Evolutionary conservation across 1,140 invertebrate species (phyloP).

Genomic region (Cydia pomonella): DNA sequence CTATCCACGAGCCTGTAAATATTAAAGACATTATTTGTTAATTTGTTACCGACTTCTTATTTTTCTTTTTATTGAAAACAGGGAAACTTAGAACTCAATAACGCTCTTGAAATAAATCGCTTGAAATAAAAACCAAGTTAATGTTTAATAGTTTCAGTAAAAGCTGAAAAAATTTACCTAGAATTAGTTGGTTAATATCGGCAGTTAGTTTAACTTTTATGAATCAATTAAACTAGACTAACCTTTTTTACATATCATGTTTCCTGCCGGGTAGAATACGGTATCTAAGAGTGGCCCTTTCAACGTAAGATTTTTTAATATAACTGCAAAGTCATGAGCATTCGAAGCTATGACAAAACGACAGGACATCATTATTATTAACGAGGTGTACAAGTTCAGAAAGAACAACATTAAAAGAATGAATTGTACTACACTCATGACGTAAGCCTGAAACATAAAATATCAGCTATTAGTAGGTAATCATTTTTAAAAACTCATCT

Average conservation of each 20-base stretch:
- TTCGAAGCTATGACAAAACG: conserved; percentile 60
- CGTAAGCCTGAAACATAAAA: conserved; percentile 62
- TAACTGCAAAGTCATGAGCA: conserved; percentile 50
- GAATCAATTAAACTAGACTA: background rate
- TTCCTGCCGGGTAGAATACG: conserved; percentile 54
- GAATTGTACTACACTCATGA: conserved; percentile 75
- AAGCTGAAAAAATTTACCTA: too few species aligned
- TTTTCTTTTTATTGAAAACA: background rate
- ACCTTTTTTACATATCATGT: conserved; percentile 64
- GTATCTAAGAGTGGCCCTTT: conserved; percentile 52
- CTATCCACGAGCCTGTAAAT: conserved; percentile 64
- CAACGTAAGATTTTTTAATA: conserved; percentile 44
- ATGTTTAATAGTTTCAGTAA: too few species aligned
- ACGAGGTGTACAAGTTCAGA: conserved; percentile 68
- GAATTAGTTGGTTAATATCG: too few species aligned
- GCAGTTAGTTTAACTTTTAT: too few species aligned
- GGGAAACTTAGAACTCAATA: background rate
- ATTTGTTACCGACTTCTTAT: conserved; percentile 11
- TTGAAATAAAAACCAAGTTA: too few species aligned
- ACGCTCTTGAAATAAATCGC: too few species aligned
- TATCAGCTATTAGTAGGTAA: background rate
- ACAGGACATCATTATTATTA: conserved; percentile 69
- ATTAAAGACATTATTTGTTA: conserved; percentile 36
- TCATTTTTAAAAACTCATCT: background rate
- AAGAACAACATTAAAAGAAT: conserved; percentile 70